Evolutionary conservation across 2,797 vertebrate genomes (phyloP).

Genomic region (Gallinago stenura): DNA sequence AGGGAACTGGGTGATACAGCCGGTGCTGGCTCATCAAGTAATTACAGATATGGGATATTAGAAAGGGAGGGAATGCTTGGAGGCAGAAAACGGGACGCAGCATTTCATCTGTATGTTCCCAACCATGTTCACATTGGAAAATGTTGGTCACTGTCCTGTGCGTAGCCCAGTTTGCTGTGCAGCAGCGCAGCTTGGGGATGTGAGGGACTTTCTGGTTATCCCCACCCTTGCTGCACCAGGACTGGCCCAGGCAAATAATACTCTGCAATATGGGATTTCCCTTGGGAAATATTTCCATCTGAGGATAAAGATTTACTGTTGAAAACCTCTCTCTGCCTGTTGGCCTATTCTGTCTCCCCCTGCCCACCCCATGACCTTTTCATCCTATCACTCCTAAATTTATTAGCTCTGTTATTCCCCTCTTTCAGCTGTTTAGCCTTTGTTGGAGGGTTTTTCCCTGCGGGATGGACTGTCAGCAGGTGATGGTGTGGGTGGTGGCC

Average conservation of each 20-base stretch:
- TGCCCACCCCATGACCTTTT: not conserved
- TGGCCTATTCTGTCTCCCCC: not conserved
- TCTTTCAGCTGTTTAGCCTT: not conserved
- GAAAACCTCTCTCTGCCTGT: not conserved
- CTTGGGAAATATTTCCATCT: not conserved
- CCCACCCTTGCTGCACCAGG: not conserved
- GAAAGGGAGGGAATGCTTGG: not conserved
- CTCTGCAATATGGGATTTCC: not conserved
- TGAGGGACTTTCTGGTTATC: not conserved
- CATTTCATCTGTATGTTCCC: accelerated
- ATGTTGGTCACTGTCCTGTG: not conserved
- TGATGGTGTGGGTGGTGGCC: not conserved
- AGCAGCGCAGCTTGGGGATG: not conserved
- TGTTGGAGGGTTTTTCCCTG: not conserved
- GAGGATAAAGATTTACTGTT: not conserved
- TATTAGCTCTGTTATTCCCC: not conserved
- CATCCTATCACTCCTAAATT: not conserved
- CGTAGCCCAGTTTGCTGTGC: not conserved
- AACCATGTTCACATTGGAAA: not conserved
- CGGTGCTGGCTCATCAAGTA: not conserved
- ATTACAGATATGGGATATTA: not conserved
- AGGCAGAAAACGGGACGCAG: not conserved
- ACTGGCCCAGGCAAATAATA: not conserved
- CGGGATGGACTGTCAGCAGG: not conserved
- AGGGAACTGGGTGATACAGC: not conserved